Conservation (phyloP, 2,113 vertebrate species). For the Cavia aperea region DNA sequence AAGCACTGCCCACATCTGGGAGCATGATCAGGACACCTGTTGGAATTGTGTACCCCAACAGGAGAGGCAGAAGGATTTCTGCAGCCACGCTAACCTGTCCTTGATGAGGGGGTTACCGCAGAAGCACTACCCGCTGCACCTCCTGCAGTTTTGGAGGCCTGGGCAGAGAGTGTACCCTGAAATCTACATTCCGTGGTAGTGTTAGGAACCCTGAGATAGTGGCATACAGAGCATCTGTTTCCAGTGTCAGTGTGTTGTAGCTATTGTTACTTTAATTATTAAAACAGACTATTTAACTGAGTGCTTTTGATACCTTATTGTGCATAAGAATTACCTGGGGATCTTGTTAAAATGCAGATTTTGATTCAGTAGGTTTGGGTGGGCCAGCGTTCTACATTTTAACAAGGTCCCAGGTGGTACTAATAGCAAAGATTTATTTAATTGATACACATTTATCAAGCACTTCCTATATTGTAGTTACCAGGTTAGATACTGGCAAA, state of each 20-base stretch:
- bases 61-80: neutral
- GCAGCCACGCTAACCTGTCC: neutral
- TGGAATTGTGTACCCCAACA: neutral
- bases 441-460: neutral
- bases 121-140: neutral
- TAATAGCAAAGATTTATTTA: conserved; percentile 35
- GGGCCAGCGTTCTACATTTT: conserved; percentile 32
- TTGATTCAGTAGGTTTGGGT: neutral
- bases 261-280: neutral
- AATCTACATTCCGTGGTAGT: neutral
- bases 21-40: neutral
- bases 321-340: neutral
- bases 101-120: neutral
- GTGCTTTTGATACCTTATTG: neutral
- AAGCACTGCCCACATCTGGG: neutral
- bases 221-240: neutral
- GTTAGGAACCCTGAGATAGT: neutral
- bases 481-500: neutral
- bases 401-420: conserved; percentile 31
- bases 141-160: neutral
- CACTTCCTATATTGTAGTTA: neutral
- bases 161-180: neutral
- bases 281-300: conserved; percentile 4
- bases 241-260: neutral
- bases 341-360: conserved; percentile 44